Conservation (phyloP, 2,888 invertebrate genomes). For the Diadegma fenestrale region DNA sequence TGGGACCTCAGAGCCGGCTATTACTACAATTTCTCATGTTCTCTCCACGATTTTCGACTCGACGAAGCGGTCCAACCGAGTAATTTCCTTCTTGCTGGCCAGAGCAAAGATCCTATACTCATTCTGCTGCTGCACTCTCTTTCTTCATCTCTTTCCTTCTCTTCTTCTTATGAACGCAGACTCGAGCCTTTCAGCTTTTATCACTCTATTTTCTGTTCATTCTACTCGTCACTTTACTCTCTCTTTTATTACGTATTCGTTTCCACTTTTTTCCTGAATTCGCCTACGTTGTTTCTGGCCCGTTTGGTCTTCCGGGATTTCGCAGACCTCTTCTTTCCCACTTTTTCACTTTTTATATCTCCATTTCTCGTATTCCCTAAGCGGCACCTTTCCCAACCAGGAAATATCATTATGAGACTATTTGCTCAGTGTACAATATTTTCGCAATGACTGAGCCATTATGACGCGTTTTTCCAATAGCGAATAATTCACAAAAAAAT, state of each 20-base stretch:
- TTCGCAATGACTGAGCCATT: not conserved
- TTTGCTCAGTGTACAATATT: slow-evolving; percentile 20
- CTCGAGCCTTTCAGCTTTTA: not conserved
- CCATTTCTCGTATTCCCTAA: not conserved
- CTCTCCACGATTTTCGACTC: slow-evolving; percentile 77
- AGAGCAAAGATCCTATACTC: slow-evolving; percentile 62
- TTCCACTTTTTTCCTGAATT: slow-evolving; percentile 59
- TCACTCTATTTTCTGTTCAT: slow-evolving; percentile 2
- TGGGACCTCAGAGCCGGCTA: slow-evolving; percentile 34
- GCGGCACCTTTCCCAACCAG: not conserved
- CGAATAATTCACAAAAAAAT: no score
- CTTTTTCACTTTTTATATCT: slow-evolving; percentile 29
- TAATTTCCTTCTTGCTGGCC: slow-evolving; percentile 73
- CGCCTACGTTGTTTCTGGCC: slow-evolving; percentile 34
- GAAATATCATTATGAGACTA: slow-evolving; percentile 31
- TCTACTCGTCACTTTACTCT: slow-evolving; percentile 43
- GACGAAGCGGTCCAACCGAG: slow-evolving; percentile 75
- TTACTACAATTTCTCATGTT: slow-evolving; percentile 61
- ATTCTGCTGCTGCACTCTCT: slow-evolving; percentile 1
- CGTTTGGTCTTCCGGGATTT: slow-evolving; percentile 52
- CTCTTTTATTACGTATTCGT: slow-evolving; percentile 64
- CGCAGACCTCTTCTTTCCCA: slow-evolving; percentile 32
- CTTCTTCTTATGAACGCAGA: slow-evolving; percentile 9
- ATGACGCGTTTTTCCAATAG: not conserved
- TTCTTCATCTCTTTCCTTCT: slow-evolving; percentile 29